Evolutionary conservation across 2,113 vertebrate species (phyloP).

Genomic region (Erythrocercus mccallii): DNA sequence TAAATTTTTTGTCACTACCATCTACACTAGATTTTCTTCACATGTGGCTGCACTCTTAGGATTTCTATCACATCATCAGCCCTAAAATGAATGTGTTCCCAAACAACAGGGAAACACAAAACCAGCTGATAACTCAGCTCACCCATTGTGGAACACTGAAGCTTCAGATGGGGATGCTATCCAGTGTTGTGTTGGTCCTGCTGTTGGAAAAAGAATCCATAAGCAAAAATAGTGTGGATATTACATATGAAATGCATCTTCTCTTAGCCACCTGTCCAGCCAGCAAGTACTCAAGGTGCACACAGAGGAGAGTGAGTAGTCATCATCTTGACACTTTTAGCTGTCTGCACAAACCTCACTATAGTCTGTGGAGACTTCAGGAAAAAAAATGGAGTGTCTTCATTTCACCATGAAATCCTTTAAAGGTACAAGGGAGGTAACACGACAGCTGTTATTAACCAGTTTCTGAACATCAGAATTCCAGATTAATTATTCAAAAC

Average conservation of each 20-base stretch:
- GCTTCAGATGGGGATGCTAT: background rate
- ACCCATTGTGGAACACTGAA: background rate
- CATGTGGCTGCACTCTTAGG: accelerated
- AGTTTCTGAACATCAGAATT: background rate
- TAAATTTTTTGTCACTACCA: background rate
- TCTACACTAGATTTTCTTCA: background rate
- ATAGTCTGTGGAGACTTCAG: background rate
- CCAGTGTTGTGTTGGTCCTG: background rate
- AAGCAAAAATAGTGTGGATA: background rate
- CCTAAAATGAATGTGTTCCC: background rate
- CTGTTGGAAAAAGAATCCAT: background rate
- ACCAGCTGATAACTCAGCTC: background rate
- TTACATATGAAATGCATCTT: background rate
- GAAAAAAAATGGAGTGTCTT: background rate
- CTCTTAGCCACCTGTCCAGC: background rate
- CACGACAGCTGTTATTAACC: background rate
- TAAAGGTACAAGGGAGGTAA: background rate
- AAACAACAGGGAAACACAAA: background rate
- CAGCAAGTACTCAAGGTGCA: background rate
- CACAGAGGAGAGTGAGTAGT: background rate
- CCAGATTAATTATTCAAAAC: background rate
- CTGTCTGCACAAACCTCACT: background rate
- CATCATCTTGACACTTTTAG: background rate
- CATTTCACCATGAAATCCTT: background rate
- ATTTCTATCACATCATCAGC: background rate